Evolutionary conservation across 2,113 vertebrate genomes (phyloP).

Genomic region (Seriola rivoliana): DNA sequence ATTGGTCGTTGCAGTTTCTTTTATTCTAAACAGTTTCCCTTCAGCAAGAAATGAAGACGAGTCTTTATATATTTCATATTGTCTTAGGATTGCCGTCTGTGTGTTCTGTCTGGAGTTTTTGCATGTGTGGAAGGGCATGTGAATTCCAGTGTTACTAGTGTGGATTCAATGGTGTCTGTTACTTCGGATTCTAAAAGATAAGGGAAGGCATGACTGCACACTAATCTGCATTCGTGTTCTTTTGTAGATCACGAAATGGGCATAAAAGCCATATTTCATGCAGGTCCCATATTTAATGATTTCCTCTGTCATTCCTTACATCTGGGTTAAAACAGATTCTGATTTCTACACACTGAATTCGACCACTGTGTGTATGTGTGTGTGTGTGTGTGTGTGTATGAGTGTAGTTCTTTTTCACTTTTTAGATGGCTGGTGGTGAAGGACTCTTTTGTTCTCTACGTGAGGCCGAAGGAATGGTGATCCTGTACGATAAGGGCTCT

Average conservation of each 20-base stretch:
- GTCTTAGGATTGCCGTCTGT: neutral
- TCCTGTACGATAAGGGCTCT: slow-evolving; percentile 80
- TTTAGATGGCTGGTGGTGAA: slow-evolving; percentile 76
- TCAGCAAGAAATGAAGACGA: neutral
- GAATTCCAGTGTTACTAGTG: neutral
- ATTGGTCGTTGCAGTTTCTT: slow-evolving; percentile 22
- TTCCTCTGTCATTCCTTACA: neutral
- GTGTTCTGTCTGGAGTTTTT: slow-evolving; percentile 60
- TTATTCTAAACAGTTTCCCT: slow-evolving; percentile 28
- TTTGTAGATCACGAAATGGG: neutral
- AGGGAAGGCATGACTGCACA: neutral
- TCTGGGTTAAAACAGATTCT: slow-evolving; percentile 30
- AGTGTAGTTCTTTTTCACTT: slow-evolving; percentile 30
- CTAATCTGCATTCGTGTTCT: neutral
- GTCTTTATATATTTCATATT: neutral
- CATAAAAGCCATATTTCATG: slow-evolving; percentile 11
- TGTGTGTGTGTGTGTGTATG: slow-evolving; percentile 1
- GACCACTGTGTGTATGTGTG: slow-evolving; percentile 13
- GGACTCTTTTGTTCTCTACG: slow-evolving; percentile 81
- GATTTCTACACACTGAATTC: slow-evolving; percentile 1
- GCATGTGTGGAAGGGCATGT: neutral
- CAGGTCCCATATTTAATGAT: slow-evolving; percentile 4
- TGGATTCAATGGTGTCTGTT: neutral
- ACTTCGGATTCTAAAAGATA: neutral
- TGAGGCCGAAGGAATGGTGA: slow-evolving; percentile 75